A percentile compares a stretch with the other conserved stretches of the same genome.
phyloP scores from a whole-genome alignment of 2,113 vertebrate genomes.

The Tylochromis polylepis region DNA sequence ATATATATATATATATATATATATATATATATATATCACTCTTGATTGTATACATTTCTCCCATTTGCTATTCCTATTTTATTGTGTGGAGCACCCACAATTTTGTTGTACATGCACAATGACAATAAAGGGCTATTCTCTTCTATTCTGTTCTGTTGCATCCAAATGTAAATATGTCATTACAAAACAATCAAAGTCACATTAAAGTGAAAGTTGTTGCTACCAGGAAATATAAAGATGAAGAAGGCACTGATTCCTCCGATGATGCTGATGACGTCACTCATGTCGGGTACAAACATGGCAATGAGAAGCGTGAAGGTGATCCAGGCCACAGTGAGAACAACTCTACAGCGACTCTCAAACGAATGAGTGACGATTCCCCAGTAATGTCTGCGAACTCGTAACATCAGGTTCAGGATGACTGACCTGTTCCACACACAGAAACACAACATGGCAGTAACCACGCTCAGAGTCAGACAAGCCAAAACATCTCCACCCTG shows the following conservation, averaged over 20 bases:
- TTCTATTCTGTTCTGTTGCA: not conserved
- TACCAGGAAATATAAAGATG: constrained; percentile 96
- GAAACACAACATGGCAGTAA: not conserved
- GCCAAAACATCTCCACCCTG: not conserved
- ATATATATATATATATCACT: too few relatives aligned
- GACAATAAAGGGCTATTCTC: not conserved
- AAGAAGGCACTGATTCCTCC: constrained; percentile 93
- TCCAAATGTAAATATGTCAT: not conserved
- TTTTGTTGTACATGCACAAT: too few relatives aligned
- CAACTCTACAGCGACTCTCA: constrained; percentile 67
- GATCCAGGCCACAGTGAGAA: constrained; percentile 83
- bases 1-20: too few relatives aligned
- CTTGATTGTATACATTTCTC: too few relatives aligned
- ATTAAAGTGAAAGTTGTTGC: not conserved
- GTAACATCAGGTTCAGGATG: constrained; percentile 76
- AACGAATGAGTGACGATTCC: not conserved
- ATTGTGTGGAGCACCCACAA: too few relatives aligned
- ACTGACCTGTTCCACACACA: constrained; percentile 76
- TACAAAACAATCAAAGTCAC: not conserved
- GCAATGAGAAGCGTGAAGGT: constrained; percentile 77
- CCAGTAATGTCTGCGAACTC: constrained; percentile 26
- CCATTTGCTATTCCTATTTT: too few relatives aligned
- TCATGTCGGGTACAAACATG: constrained; percentile 86
- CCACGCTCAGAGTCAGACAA: not conserved
- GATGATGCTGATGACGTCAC: constrained; percentile 83